Evolutionary conservation across 2,797 vertebrate species (phyloP), one percentile per base, ranked within the genome.

Genomic region (Poeciliopsis presidionis): DNA sequence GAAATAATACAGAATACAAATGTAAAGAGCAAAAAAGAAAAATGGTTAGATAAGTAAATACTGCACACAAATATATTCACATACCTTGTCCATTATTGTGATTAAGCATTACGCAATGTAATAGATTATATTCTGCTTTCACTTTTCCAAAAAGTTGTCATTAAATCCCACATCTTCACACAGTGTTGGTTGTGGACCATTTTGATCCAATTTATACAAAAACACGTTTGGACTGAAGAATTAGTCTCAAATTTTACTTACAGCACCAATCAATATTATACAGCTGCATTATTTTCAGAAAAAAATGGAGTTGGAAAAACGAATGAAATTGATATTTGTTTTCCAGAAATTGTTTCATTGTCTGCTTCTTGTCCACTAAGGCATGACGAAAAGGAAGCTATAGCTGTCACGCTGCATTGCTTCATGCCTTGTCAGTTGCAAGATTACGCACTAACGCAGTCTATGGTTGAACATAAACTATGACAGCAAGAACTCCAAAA

Each of bases 401-500:
- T 61, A 77, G 70, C 46, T 77, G 71, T 45, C 75, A 77, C 70
- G 14, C 20, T 79, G 67, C 61, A 76, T 36, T 74, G 53, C 70
- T 77, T 63, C 49, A 74, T 36, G 75, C 36, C 18, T 71, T 49
- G 25, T 79, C 22, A 77, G 63, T 71, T 61, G 25, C 16, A 73
- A 2, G 43, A 33, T 70, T 78, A 74, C 80, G 6, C 33, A 39
- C 78, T 73, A 55, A 75, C 69, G 43, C 30, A 57, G 5, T 76
- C 39, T 55, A 18, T 39, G 65, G 51, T 47, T 70, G 63, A 77
- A 74, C 28, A 76, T 69, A 16, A n/a, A 55, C 57, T 53, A 79
- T 70, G 71, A 47, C 5, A 11, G 25, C 69, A 79, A 87, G 76
- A 45, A 65, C 85, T 76, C 74, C 51, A 86, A 93, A 79, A 65